Evolutionary conservation across 2,797 vertebrate genomes (phyloP), one percentile per base, ranked within the genome.

Genomic region (Phyllotis vaccarum): DNA sequence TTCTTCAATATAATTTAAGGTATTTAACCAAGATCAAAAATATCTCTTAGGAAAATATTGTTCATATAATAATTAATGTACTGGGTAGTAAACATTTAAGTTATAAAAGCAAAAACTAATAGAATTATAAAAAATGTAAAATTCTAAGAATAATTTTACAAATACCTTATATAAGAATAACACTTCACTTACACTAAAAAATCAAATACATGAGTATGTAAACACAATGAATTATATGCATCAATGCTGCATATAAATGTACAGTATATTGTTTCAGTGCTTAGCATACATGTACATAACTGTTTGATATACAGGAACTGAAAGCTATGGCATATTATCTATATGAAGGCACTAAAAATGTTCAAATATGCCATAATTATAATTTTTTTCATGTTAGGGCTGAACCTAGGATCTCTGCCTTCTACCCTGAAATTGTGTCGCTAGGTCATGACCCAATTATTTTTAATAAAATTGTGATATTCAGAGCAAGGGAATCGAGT

Each of bases 391-490:
- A 34, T 43, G 12, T 24, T 60, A 60, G 54, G 17, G 43, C 6
- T 74, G 52, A 43, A 72, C 29, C 11, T 34, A 12, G 9, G 24
- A 12, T 12, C 16, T 40, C 49, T 87, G 10, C 5, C 31, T 72
- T 72, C 66, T 56, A 40, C 66, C 66, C 24, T 54, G 22, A 34
- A 70, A 19, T 37, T 54, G 0, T 40, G 27, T 87, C 17, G 10
- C 14, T 16, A 72, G 10, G 3, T 19, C 10, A 22, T 37, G 9
- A 0, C 21, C 10, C 37, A 6, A 21, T 9, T 22, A 5, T 34
- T 92, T 86, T 76, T 56, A 81, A 94, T 82, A 10, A 86, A 22
- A 17, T 40, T 2, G 0, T n/a, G 2, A 22, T 54, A 27, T 58
- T 3, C 1, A 13, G 6, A 2, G 17, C 60, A 31, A 27, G 8